Evolutionary conservation across 2,888 invertebrate genomes (phyloP).

Genomic region (Dicranocentrus wangi): DNA sequence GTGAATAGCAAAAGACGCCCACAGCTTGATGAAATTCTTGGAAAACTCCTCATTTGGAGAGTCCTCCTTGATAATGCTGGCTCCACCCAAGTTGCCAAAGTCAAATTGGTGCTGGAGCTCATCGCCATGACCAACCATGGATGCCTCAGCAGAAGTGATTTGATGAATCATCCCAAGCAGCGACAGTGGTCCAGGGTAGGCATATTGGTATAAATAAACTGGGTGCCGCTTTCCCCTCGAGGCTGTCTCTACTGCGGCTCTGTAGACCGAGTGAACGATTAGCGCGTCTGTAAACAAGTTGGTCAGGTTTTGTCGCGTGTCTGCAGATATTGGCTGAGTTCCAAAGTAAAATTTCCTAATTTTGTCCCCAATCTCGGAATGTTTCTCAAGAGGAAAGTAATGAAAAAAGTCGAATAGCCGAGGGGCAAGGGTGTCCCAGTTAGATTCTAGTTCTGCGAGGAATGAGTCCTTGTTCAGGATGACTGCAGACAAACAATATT

Average conservation of each 20-base stretch:
- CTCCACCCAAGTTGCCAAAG: neutral
- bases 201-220: constrained; percentile 46
- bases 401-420: neutral
- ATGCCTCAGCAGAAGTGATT: neutral
- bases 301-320: neutral
- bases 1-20: constrained; percentile 40
- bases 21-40: constrained; percentile 42
- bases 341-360: constrained; percentile 48
- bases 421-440: constrained; percentile 27
- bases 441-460: neutral
- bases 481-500: neutral
- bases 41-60: constrained; percentile 35
- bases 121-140: constrained; percentile 39
- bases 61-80: neutral
- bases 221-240: constrained; percentile 6
- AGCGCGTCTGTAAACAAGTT: constrained; percentile 27
- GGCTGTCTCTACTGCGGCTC: constrained; percentile 13
- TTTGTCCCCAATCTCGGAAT: neutral
- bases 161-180: neutral
- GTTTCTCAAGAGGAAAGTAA: neutral
- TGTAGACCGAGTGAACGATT: constrained; percentile 7
- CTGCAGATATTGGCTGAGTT: constrained; percentile 7
- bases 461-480: neutral
- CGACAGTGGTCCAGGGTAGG: constrained; percentile 21
- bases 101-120: constrained; percentile 22